These are phyloP conservation scores for Andricus grossulariae DNA, from an alignment of 1,140 invertebrate species.

Conservation along the genomic window DNA sequence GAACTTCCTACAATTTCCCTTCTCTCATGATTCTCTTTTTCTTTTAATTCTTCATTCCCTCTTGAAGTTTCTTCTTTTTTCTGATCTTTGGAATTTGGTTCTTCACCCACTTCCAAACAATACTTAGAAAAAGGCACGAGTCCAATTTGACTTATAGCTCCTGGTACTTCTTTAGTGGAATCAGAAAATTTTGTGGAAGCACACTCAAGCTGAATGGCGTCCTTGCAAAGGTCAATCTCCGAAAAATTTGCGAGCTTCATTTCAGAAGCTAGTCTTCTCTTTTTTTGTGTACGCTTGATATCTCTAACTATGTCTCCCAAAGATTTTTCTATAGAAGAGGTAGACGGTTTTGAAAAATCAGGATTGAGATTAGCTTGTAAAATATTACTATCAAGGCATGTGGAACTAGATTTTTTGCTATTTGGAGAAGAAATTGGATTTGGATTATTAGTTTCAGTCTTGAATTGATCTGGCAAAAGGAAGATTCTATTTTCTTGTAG, in stretches of 20 bases:
- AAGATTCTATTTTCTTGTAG: slow-evolving; percentile 5
- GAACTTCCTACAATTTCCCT: neutral
- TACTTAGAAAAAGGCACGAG: neutral
- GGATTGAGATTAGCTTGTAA: neutral
- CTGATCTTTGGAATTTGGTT: neutral
- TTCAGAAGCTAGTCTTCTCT: neutral
- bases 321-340: neutral
- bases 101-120: neutral
- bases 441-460: slow-evolving; percentile 5
- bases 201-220: neutral
- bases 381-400: neutral
- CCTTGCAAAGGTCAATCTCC: neutral
- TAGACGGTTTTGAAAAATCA: neutral
- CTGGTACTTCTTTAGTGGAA: neutral
- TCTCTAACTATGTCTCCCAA: neutral
- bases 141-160: neutral
- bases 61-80: neutral
- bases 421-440: neutral
- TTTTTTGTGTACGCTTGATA: neutral
- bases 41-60: neutral
- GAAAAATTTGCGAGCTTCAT: neutral
- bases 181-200: neutral
- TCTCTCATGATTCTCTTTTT: neutral
- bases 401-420: neutral
- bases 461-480: neutral